Conservation (phyloP, 2,888 invertebrate genomes). For the Cephalotes varians region DNA sequence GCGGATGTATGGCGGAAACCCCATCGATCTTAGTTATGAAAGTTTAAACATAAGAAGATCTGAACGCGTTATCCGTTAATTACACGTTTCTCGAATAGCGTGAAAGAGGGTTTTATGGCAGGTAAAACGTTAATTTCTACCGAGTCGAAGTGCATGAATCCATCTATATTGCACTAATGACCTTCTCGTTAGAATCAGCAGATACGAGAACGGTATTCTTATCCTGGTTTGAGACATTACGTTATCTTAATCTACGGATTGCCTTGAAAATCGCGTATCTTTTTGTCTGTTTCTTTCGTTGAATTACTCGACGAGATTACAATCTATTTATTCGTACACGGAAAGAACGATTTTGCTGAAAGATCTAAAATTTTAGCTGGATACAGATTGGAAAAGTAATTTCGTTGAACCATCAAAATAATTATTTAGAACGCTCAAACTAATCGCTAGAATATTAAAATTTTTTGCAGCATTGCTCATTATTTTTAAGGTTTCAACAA, state of each 20-base stretch:
- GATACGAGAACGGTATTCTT: conserved; percentile 22
- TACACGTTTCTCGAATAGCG: conserved; percentile 36
- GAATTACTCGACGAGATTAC: background rate
- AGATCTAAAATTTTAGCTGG: too few species aligned
- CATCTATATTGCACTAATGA: conserved; percentile 39
- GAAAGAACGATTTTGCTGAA: too few species aligned
- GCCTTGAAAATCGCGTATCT: background rate
- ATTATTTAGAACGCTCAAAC: too few species aligned
- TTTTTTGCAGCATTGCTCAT: too few species aligned
- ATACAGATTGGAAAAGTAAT: too few species aligned
- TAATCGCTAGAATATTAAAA: too few species aligned
- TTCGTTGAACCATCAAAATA: too few species aligned
- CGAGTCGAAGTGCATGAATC: conserved; percentile 36
- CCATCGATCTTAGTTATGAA: conserved; percentile 47
- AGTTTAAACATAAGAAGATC: conserved; percentile 43
- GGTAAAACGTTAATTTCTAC: conserved; percentile 45
- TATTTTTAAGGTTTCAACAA: too few species aligned
- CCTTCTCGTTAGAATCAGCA: conserved; percentile 1
- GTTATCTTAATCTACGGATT: conserved; percentile 10
- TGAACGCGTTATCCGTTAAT: conserved; percentile 38
- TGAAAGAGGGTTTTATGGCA: conserved; percentile 26
- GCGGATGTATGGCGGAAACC: background rate
- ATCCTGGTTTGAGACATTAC: conserved; percentile 9
- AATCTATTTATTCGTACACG: background rate
- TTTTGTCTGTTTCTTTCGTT: background rate